phyloP scores from a whole-genome alignment of 1,140 invertebrate species.

The Cylas formicarius region DNA sequence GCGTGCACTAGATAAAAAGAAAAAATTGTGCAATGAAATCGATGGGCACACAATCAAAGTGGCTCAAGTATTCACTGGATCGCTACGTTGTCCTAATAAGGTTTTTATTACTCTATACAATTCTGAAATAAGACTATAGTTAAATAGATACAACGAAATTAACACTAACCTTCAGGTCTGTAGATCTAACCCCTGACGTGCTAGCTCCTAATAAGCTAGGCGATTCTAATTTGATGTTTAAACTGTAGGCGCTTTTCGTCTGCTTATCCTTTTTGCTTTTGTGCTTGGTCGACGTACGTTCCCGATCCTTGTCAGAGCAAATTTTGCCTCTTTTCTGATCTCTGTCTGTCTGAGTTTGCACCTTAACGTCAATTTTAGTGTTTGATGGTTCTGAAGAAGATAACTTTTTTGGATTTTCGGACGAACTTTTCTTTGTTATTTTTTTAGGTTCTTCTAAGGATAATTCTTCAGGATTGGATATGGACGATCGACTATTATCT shows the following conservation, averaged over 20 bases:
- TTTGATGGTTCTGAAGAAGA: constrained; percentile 5
- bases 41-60: too few relatives aligned
- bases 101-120: too few relatives aligned
- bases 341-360: not conserved
- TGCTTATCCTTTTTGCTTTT: constrained; percentile 13
- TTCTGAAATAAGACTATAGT: too few relatives aligned
- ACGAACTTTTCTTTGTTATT: constrained; percentile 4
- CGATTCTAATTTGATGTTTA: constrained; percentile 8
- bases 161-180: constrained; percentile 23
- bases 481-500: constrained; percentile 7
- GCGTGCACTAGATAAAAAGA: too few relatives aligned
- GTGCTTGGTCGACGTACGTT: constrained; percentile 6
- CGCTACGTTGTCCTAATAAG: too few relatives aligned
- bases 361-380: not conserved
- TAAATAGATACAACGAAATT: too few relatives aligned
- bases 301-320: not conserved
- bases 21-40: too few relatives aligned
- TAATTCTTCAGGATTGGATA: constrained; percentile 13
- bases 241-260: constrained; percentile 2
- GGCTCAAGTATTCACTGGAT: too few relatives aligned
- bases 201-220: constrained; percentile 15
- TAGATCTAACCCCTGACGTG: constrained; percentile 14
- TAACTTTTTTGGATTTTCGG: not conserved
- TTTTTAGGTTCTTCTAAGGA: constrained; percentile 9
- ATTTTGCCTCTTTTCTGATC: constrained; percentile 1